Percentiles rank a stretch among this genome's conserved stretches.
These are phyloP conservation scores for Bubo blakistoni DNA, from an alignment of 2,113 vertebrate species.

Conservation along the genomic window DNA sequence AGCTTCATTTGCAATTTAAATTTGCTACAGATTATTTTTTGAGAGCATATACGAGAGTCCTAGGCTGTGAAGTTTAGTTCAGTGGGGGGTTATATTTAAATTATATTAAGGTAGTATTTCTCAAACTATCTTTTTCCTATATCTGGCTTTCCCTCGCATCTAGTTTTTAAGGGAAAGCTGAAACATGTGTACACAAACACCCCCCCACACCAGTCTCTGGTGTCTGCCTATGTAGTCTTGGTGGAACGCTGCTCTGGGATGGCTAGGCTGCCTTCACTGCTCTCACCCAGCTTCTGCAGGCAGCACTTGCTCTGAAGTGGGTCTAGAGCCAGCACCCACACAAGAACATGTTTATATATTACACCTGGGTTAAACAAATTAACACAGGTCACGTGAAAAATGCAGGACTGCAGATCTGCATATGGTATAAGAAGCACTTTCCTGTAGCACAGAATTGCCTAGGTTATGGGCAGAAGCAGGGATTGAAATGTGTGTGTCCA, in stretches of 20 bases:
- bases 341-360: background rate
- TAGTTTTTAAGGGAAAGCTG: background rate
- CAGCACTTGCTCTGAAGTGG: background rate
- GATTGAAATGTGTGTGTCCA: background rate
- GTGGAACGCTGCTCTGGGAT: rapidly evolving
- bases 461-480: background rate
- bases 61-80: background rate
- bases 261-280: rapidly evolving
- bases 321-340: background rate
- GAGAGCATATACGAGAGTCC: background rate
- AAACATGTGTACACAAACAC: background rate
- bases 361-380: background rate
- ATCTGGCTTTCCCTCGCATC: background rate
- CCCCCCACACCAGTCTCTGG: rapidly evolving
- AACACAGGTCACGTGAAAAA: background rate
- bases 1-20: slow-evolving; percentile 42
- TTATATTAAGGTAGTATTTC: background rate
- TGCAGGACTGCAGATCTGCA: too few relatives aligned
- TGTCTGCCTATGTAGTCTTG: background rate
- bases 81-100: background rate
- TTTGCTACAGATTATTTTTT: background rate
- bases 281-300: background rate
- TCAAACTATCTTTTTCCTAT: background rate
- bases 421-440: background rate
- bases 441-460: background rate